Conservation (phyloP, 2,113 vertebrate genomes). For the Quiscalus mexicanus region DNA sequence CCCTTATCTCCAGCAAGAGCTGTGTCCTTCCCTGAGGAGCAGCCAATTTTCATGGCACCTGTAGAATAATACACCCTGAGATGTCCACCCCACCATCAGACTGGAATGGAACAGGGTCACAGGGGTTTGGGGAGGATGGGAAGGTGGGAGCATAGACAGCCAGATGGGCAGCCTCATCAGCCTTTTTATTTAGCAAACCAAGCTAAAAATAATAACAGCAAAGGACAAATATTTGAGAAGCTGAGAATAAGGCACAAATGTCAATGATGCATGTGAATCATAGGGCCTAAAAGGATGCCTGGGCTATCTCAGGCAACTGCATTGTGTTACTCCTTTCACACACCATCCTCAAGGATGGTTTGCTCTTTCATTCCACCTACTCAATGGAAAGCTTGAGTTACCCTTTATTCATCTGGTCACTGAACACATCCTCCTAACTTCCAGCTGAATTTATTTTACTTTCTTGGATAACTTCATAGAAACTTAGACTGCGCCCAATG, state of each 20-base stretch:
- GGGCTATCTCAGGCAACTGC: background rate
- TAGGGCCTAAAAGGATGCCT: background rate
- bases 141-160: background rate
- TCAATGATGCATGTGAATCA: conserved; percentile 31
- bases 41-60: background rate
- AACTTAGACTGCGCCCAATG: background rate
- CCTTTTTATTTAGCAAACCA: background rate
- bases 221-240: background rate
- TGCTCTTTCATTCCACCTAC: conserved; percentile 21
- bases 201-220: conserved; percentile 25
- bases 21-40: rapidly evolving
- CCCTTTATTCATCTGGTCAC: background rate
- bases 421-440: background rate
- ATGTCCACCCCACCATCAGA: background rate
- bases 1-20: background rate
- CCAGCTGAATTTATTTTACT: background rate
- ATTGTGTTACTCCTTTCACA: background rate
- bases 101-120: background rate
- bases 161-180: background rate
- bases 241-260: conserved; percentile 35
- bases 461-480: background rate
- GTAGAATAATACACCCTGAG: background rate
- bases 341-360: background rate
- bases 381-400: conserved; percentile 5
- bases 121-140: background rate